Percentiles rank a stretch among this genome's conserved stretches.
These are phyloP conservation scores for Drosophila neonasuta DNA, from an alignment of 2,888 invertebrate species.

Conservation along the genomic window DNA sequence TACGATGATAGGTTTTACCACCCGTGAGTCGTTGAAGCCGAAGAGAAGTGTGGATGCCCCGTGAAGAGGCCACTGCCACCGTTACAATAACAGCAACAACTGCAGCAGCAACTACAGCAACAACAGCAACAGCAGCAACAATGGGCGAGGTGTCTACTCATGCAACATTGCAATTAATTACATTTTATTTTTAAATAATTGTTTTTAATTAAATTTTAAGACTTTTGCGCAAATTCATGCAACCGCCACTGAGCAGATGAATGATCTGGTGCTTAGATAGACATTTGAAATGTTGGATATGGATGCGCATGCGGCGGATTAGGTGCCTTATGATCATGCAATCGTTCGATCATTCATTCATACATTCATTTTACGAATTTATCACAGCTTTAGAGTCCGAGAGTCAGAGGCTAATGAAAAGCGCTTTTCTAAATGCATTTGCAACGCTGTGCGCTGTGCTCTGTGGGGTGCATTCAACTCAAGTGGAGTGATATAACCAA, in stretches of 20 bases:
- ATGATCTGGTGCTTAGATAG: slow-evolving; percentile 49
- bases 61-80: slow-evolving; percentile 72
- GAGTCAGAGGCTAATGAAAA: slow-evolving; percentile 66
- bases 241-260: slow-evolving; percentile 33
- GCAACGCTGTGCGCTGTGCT: slow-evolving; percentile 32
- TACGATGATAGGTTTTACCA: slow-evolving; percentile 46
- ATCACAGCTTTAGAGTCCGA: slow-evolving; percentile 26
- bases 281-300: slow-evolving; percentile 13
- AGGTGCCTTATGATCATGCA: slow-evolving; percentile 63
- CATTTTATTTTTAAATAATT: slow-evolving; percentile 76
- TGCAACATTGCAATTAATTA: slow-evolving; percentile 76
- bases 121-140: slow-evolving; percentile 23
- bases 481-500: slow-evolving; percentile 64
- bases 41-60: slow-evolving; percentile 67
- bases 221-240: slow-evolving; percentile 71
- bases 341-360: slow-evolving; percentile 67
- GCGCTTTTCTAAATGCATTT: slow-evolving; percentile 41
- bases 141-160: slow-evolving; percentile 59
- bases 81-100: slow-evolving; percentile 55
- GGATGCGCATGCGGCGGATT: slow-evolving; percentile 17
- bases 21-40: slow-evolving; percentile 48
- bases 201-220: slow-evolving; percentile 73
- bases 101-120: slow-evolving; percentile 18
- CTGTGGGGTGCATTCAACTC: slow-evolving; percentile 65
- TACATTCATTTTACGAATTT: slow-evolving; percentile 28